Evolutionary conservation across 2,797 vertebrate species (phyloP), one percentile per base, ranked within the genome.

Genomic region (Atherinosoma microstoma): DNA sequence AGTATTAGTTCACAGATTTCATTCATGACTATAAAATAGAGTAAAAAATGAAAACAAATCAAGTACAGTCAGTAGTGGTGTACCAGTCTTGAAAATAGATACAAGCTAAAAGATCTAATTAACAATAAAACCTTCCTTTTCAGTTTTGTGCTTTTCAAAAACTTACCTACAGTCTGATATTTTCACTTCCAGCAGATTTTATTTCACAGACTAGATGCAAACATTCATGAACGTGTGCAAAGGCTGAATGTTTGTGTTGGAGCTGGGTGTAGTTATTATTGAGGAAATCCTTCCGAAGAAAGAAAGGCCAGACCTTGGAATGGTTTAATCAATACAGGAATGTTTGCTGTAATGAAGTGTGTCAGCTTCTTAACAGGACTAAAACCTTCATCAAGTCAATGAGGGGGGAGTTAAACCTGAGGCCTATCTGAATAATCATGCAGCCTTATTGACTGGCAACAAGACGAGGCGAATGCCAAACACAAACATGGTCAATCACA

Each of bases 301-400:
- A 78, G 77, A 87, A 89, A 96, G 94, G 93, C 94, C 94, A 95
- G 92, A 87, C 92, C 92, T 89, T 91, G 93, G 94, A 97, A 96
- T 95, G 91, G 94, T 95, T 95, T 97, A 96, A 98, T 98, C 97
- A 96, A 97, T 98, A 97, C 83, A 87, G 86, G 93, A 95, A 95
- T 96, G 96, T 95, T 97, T 93, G 80, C 91, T 83, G 92, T 96
- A 97, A 98, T 96, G 94, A 89, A 96, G 94, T 94, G 94, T 97
- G 96, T 96, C 96, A 96, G 96, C 94, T 95, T 96, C 96, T 96
- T 96, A 96, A 96, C 94, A 79, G 94, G 94, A 95, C 93, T 92
- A 94, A 95, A 94, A 94, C 89, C 93, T 95, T 93, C 86, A 93
- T 92, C 90, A 90, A 94, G 94, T 95, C 95, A 94, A 93, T 94